These are phyloP conservation scores for Zaprionus camerounensis DNA, from an alignment of 1,140 invertebrate genomes.

Conservation along the genomic window DNA sequence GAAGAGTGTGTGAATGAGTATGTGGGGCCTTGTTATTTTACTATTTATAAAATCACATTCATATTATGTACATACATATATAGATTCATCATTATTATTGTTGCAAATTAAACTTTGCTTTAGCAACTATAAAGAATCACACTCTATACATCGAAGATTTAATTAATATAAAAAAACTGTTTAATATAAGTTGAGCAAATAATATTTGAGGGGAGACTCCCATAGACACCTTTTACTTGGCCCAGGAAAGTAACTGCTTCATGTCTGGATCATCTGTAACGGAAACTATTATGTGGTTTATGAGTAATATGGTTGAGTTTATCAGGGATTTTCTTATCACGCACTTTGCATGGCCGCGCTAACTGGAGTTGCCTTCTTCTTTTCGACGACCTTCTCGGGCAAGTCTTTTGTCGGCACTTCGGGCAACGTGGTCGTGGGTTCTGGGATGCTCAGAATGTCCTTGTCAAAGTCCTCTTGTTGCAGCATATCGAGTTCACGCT, in stretches of 20 bases:
- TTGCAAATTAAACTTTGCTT: constrained; percentile 36
- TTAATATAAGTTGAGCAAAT: too few species aligned
- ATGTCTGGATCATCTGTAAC: constrained; percentile 88
- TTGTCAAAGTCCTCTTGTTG: constrained; percentile 94
- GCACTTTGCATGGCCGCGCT: constrained; percentile 54
- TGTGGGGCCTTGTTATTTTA: constrained; percentile 9
- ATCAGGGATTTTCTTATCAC: constrained; percentile 40
- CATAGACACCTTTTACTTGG: constrained; percentile 85
- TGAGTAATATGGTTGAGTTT: neutral
- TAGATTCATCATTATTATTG: constrained; percentile 38
- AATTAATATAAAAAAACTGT: too few species aligned
- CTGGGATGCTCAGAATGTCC: constrained; percentile 89
- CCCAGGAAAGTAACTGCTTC: constrained; percentile 90
- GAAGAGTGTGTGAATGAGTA: neutral
- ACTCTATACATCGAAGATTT: neutral
- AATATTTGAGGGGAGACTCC: too few species aligned
- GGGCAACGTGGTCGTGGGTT: constrained; percentile 88
- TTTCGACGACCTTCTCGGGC: constrained; percentile 86
- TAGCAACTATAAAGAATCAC: too few species aligned
- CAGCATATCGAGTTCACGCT: constrained; percentile 91
- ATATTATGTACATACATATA: constrained; percentile 26
- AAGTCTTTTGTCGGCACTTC: constrained; percentile 88
- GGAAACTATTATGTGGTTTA: neutral
- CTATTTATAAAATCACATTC: constrained; percentile 74
- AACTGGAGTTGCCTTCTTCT: constrained; percentile 83